Evolutionary conservation across 2,797 vertebrate species (phyloP), one percentile per base, ranked within the genome.

Genomic region (Bovichtus diacanthus): DNA sequence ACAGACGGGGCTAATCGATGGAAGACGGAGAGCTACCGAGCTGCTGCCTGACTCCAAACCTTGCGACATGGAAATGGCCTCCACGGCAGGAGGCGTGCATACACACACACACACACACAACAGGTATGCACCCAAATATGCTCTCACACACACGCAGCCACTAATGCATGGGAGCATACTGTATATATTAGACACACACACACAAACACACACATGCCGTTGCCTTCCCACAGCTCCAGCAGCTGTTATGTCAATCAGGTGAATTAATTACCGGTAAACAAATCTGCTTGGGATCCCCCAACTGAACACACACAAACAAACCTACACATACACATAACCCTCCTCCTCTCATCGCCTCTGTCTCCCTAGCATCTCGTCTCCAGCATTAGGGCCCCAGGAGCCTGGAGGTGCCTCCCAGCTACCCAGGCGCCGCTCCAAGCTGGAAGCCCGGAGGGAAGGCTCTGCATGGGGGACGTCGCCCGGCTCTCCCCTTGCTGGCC

Each of bases 201-300:
- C 34, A 64, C 18, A 49, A 39, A 34, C 27, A 21, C 62, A 69
- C 63, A 47, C 44, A 51, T 34, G 51, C 58, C 18, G 11, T 64
- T 59, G 80, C 78, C 84, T 89, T 92, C 92, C 90, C 90, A 92
- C 82, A 75, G 90, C 84, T 91, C 81, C 51, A 68, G 88, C 94
- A 94, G 93, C 93, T 94, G 94, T 90, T 93, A 91, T 94, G 92
- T 95, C 94, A 95, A 95, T 95, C 94, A 94, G 94, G 93, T 95
- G 92, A 94, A 94, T 95, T 94, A 95, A 95, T 95, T 95, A 94
- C 87, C 78, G 56, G 93, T 94, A 95, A 95, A 95, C 94, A 95
- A 94, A 95, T 93, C 92, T 94, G 93, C 88, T 69, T 88, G 92
- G 90, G 88, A 93, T 90, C 87, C 85, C 90, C 87, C 88, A 69